Evolutionary conservation across 2,888 invertebrate species (phyloP).

Genomic region (Clunio marinus): DNA sequence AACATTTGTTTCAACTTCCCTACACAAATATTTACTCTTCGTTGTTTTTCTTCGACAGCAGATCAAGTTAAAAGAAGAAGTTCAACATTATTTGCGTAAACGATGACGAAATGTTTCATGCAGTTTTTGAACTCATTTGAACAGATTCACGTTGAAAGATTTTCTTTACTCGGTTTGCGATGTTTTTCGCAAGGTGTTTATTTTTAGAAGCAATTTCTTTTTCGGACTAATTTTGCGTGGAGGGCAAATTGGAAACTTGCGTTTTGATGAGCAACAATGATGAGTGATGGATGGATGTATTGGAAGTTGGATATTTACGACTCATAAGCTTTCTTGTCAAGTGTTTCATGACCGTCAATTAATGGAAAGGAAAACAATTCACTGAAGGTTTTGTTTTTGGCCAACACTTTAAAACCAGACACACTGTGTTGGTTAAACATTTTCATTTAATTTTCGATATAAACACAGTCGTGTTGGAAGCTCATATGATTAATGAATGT

Average conservation of each 20-base stretch:
- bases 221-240: background rate
- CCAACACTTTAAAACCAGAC: too few species aligned
- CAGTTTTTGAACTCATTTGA: background rate
- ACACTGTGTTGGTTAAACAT: too few species aligned
- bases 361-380: too few species aligned
- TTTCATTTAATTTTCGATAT: too few species aligned
- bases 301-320: background rate
- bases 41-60: too few species aligned
- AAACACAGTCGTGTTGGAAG: too few species aligned
- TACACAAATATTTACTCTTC: background rate
- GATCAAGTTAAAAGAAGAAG: too few species aligned
- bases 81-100: background rate
- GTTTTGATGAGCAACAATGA: background rate
- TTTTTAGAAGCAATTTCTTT: conserved; percentile 16
- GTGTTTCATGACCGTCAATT: too few species aligned
- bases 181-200: conserved; percentile 20
- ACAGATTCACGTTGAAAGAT: background rate
- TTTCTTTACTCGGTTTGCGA: background rate
- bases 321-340: too few species aligned
- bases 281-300: background rate
- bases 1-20: background rate
- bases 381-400: too few species aligned
- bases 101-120: background rate
- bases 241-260: background rate
- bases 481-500: too few species aligned